Evolutionary conservation across 2,888 invertebrate species (phyloP).

Genomic region (Pterostichus madidus): DNA sequence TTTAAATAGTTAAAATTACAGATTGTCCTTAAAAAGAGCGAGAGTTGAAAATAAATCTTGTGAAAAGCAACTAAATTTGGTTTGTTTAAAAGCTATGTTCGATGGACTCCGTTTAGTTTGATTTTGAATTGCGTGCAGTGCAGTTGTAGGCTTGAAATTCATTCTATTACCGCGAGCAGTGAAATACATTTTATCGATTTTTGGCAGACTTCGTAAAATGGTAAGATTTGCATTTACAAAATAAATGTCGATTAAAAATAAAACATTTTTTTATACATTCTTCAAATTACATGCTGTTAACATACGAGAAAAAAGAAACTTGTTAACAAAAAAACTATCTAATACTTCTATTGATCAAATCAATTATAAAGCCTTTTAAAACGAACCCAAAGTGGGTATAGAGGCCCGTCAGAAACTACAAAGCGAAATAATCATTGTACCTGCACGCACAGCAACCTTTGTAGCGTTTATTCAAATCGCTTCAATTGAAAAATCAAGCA

Average conservation of each 20-base stretch:
- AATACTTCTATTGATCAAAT: slow-evolving; percentile 2
- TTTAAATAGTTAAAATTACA: too few species aligned
- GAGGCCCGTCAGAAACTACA: not conserved
- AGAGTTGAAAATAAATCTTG: too few species aligned
- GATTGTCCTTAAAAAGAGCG: too few species aligned
- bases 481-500: slow-evolving; percentile 24
- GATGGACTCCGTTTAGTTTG: too few species aligned
- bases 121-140: too few species aligned
- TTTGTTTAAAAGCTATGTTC: too few species aligned
- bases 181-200: slow-evolving; percentile 6
- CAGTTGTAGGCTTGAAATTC: not conserved
- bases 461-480: not conserved
- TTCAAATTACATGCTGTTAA: slow-evolving; percentile 1
- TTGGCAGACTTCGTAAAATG: not conserved
- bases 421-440: slow-evolving; percentile 8
- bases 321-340: too few species aligned
- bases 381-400: not conserved
- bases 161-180: too few species aligned
- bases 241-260: not conserved
- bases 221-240: not conserved
- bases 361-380: slow-evolving; percentile 4
- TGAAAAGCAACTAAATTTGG: too few species aligned
- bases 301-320: not conserved
- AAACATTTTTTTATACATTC: not conserved
- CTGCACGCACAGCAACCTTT: slow-evolving; percentile 1